Base-by-base conservation (phyloP, 2,797 vertebrate genomes). In the Bufotes viridis region DNA sequence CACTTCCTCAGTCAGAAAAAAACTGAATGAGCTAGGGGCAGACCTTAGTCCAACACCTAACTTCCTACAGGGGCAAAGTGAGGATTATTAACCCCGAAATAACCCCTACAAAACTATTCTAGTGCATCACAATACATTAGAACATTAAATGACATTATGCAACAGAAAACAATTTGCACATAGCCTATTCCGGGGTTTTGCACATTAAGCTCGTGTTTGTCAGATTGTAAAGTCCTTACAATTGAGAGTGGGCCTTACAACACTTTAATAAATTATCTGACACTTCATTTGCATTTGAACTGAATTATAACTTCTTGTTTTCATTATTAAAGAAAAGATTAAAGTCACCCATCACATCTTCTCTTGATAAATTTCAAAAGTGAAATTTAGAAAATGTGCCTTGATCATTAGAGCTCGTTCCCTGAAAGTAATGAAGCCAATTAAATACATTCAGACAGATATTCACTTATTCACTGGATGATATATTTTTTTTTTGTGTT, bases 241-340 rank as follows among this genome's bases (percentile, higher is more conserved):
- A 26, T 22, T 60, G 34, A 84, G 78, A 79, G 75, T 79, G 22
- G 74, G 81, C 29, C 65, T 22, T 63, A 26, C 24, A 70, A 78
- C 22, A 70, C 69, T 78, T 61, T 49, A n/a, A 70, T 60, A 79
- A 69, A 82, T 88, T 70, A 69, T 75, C 72, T 83, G 81, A 84
- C 81, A 79, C 29, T 79, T 84, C 51, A 15, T 69, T 84, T 79
- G 81, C 80, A 58, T 88, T 88, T 84, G 81, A 79, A 57, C 81
- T 84, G 81, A 88, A 88, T 87, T 78, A 69, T 70, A 84, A 69
- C 53, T 58, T 88, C 53, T 74, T 84, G 82, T 88, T n/a, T 84
- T 84, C 87, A 29, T 79, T 82, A 57, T 78, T 61, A 67, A 76
- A 84, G 79, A 69, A 88, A 88, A 88, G 76, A 88, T 79, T 84